Percentiles rank a stretch among this genome's conserved stretches.
These are phyloP conservation scores for Parnassius smintheus DNA, from an alignment of 2,888 invertebrate species.

Conservation along the genomic window DNA sequence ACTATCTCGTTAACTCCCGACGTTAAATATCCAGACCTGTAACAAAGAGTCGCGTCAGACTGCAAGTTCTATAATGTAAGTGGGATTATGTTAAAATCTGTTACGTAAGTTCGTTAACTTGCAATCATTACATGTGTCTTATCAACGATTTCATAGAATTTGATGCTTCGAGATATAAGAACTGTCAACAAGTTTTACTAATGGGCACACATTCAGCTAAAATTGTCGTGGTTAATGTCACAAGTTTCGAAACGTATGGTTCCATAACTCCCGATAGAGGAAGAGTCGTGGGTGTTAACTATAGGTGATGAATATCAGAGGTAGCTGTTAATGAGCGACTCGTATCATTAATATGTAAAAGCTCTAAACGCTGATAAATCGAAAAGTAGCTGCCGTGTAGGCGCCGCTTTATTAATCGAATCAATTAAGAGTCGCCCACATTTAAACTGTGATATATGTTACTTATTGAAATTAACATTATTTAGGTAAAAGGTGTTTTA, in stretches of 20 bases:
- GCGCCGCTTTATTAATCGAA: conserved; percentile 24
- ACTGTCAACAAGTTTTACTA: background rate
- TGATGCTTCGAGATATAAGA: too few species aligned
- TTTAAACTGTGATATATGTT: conserved; percentile 6
- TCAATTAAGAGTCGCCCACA: conserved; percentile 26
- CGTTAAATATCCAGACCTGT: too few species aligned
- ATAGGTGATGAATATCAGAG: conserved; percentile 18
- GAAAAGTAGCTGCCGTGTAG: conserved; percentile 25
- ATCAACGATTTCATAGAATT: too few species aligned
- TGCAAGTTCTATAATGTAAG: too few species aligned
- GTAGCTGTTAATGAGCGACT: conserved; percentile 21
- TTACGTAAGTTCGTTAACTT: too few species aligned
- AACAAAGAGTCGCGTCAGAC: too few species aligned
- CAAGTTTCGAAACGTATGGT: background rate
- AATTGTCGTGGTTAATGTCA: background rate
- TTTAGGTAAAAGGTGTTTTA: conserved; percentile 4
- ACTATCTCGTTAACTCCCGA: too few species aligned
- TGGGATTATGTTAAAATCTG: too few species aligned
- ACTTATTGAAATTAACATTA: conserved; percentile 13
- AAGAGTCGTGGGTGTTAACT: conserved; percentile 15
- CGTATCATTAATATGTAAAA: conserved; percentile 19
- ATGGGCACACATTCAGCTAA: conserved; percentile 1
- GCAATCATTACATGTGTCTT: too few species aligned
- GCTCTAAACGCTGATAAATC: conserved; percentile 21
- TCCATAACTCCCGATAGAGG: conserved; percentile 1